phyloP scores from a whole-genome alignment of 2,888 invertebrate species.

The Falcaria lacertinaria region DNA sequence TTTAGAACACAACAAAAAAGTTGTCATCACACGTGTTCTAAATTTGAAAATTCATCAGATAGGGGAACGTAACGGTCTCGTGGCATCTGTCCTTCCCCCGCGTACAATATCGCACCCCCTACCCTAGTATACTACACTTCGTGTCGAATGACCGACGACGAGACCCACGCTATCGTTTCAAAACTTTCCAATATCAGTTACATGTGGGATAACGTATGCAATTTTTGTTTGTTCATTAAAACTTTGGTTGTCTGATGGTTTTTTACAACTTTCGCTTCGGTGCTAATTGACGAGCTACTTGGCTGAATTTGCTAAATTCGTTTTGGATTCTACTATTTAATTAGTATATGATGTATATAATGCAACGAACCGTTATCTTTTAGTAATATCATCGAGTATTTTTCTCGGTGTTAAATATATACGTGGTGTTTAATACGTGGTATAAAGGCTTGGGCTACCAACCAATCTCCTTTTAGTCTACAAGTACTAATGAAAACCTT shows the following conservation, averaged over 20 bases:
- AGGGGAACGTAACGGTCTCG: slow-evolving; percentile 71
- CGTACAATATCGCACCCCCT: slow-evolving; percentile 31
- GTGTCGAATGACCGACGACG: slow-evolving; percentile 34
- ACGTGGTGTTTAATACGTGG: too few relatives aligned
- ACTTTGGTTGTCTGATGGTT: neutral
- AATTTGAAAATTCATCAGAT: slow-evolving; percentile 64
- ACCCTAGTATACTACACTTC: slow-evolving; percentile 22
- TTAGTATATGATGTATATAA: too few relatives aligned
- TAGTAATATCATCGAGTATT: too few relatives aligned
- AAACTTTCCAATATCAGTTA: slow-evolving; percentile 45
- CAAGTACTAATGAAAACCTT: slow-evolving; percentile 11
- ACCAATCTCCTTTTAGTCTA: too few relatives aligned
- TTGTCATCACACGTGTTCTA: slow-evolving; percentile 73
- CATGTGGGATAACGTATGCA: slow-evolving; percentile 34
- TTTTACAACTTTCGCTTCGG: too few relatives aligned
- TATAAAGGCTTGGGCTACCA: neutral
- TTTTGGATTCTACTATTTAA: too few relatives aligned
- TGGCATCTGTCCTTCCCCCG: slow-evolving; percentile 63
- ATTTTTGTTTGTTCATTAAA: slow-evolving; percentile 24
- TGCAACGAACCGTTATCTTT: too few relatives aligned
- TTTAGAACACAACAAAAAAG: slow-evolving; percentile 36
- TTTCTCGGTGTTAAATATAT: too few relatives aligned
- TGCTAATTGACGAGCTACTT: too few relatives aligned
- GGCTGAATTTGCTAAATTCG: too few relatives aligned
- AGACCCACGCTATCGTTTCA: slow-evolving; percentile 32